phyloP scores from a whole-genome alignment of 2,113 vertebrate species.

The Mastomys natalensis region DNA sequence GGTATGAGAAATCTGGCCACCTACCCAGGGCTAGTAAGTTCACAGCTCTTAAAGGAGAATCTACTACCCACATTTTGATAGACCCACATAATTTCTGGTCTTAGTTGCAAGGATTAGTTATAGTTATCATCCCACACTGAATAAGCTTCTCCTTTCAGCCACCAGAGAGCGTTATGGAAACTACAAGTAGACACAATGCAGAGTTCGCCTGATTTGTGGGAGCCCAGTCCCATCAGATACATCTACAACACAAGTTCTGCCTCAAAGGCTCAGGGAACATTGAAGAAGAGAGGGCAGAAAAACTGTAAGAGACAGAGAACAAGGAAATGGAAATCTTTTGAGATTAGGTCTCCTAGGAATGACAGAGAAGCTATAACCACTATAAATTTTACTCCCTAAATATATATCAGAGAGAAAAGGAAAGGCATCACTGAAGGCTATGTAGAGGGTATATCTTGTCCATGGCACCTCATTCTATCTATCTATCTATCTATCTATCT shows the following conservation, averaged over 20 bases:
- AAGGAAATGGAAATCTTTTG: no score
- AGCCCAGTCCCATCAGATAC: neutral
- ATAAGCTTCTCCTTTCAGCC: neutral
- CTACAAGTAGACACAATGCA: neutral
- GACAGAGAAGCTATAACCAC: neutral
- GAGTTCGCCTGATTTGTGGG: neutral
- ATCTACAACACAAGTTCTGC: neutral
- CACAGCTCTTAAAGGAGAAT: neutral
- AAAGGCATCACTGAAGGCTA: neutral
- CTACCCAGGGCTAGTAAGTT: neutral
- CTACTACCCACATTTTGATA: no score
- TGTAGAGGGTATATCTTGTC: neutral
- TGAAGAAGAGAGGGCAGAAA: neutral
- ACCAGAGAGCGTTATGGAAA: neutral
- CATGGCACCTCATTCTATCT: neutral
- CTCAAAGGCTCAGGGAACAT: neutral
- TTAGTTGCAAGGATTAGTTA: neutral
- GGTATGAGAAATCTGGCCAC: neutral
- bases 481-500: neutral
- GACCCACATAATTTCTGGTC: no score
- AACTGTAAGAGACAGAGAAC: neutral
- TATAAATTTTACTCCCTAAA: neutral
- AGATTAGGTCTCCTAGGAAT: neutral
- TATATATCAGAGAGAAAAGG: neutral
- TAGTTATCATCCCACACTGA: no score